These are phyloP conservation scores for Actenoides hombroni DNA, from an alignment of 2,113 vertebrate species.

Conservation along the genomic window DNA sequence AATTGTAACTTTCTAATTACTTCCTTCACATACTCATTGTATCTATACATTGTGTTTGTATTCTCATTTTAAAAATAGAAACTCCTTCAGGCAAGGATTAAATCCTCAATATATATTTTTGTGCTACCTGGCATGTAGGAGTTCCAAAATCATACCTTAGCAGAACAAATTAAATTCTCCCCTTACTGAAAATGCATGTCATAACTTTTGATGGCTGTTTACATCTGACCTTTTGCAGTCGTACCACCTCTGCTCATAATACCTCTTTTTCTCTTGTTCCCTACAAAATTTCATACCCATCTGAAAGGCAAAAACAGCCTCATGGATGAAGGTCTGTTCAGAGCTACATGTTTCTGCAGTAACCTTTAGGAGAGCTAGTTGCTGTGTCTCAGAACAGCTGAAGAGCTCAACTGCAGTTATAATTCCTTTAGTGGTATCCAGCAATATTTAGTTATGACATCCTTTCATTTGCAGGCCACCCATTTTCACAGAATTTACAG, in stretches of 20 bases:
- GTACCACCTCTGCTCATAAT: not conserved
- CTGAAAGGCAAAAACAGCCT: not conserved
- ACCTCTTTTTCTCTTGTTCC: not conserved
- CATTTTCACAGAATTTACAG: not conserved
- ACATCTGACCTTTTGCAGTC: not conserved
- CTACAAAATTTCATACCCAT: not conserved
- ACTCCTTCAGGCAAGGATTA: not conserved
- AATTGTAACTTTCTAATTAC: not conserved
- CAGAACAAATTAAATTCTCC: not conserved
- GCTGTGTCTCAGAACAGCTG: not conserved
- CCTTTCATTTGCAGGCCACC: not conserved
- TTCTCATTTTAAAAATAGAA: not conserved
- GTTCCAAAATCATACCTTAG: not conserved
- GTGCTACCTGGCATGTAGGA: not conserved
- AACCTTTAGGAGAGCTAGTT: not conserved
- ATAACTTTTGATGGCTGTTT: not conserved
- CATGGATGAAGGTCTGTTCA: not conserved
- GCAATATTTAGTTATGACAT: accelerated
- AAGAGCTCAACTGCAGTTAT: accelerated
- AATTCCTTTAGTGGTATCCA: not conserved
- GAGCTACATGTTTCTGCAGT: not conserved
- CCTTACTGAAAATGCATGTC: not conserved
- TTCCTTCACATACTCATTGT: not conserved
- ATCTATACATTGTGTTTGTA: not conserved
- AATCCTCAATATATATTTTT: not conserved